Conservation (phyloP, 2,888 invertebrate species). For the Arge pagana region DNA sequence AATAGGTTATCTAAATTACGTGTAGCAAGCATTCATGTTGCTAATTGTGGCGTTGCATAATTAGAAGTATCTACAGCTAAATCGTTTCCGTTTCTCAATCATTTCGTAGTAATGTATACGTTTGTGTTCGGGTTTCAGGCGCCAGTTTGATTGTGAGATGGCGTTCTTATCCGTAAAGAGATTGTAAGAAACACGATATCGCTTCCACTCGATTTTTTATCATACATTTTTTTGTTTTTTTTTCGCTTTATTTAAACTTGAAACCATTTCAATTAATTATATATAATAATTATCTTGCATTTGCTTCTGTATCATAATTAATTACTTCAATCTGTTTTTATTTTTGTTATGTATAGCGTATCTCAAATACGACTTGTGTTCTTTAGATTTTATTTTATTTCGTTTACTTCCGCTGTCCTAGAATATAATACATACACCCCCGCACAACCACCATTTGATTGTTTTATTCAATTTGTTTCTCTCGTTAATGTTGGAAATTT, state of each 20-base stretch:
- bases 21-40: constrained; percentile 22
- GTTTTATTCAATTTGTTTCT: constrained; percentile 18
- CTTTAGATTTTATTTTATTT: constrained; percentile 26
- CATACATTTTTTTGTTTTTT: constrained; percentile 14
- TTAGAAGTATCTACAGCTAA: constrained; percentile 20
- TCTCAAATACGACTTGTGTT: constrained; percentile 43
- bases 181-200: constrained; percentile 40
- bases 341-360: constrained; percentile 51
- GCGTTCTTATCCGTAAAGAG: neutral
- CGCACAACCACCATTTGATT: constrained; percentile 25
- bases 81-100: constrained; percentile 1
- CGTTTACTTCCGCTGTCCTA: constrained; percentile 31
- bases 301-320: constrained; percentile 49
- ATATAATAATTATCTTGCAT: constrained; percentile 26
- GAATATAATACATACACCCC: constrained; percentile 27
- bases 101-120: constrained; percentile 3
- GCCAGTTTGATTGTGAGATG: constrained; percentile 9
- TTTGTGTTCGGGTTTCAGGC: neutral
- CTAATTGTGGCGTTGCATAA: constrained; percentile 20
- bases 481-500: constrained; percentile 8
- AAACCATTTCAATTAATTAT: constrained; percentile 40
- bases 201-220: constrained; percentile 25
- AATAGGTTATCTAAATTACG: constrained; percentile 20
- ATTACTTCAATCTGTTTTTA: constrained; percentile 49
- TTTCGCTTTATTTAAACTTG: constrained; percentile 50